Conservation (phyloP, 2,797 vertebrate genomes). For the Hyperoplus lanceolatus region DNA sequence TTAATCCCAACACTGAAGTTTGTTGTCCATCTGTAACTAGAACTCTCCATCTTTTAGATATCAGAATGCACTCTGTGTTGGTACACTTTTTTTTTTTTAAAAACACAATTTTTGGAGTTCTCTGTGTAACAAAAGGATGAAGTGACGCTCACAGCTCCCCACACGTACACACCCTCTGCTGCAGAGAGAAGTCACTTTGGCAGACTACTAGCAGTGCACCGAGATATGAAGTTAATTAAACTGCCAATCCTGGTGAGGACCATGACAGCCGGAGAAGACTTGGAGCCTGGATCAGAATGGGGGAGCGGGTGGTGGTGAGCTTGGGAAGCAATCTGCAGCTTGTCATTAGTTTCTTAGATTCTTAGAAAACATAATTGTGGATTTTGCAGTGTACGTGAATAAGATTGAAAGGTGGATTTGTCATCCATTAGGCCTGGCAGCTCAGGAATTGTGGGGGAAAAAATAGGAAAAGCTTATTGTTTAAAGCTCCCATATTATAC, state of each 20-base stretch:
- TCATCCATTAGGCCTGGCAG: slow-evolving; percentile 13
- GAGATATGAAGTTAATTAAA: slow-evolving; percentile 85
- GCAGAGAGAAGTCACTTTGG: slow-evolving; percentile 37
- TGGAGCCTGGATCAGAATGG: slow-evolving; percentile 47
- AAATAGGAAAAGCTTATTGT: not conserved
- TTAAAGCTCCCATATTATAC: too few relatives aligned
- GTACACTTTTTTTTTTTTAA: slow-evolving; percentile 16
- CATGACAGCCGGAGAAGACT: slow-evolving; percentile 60
- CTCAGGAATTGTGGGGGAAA: not conserved
- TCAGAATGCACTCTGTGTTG: not conserved
- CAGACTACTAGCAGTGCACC: slow-evolving; percentile 38
- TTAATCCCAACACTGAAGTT: not conserved
- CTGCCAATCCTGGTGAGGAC: slow-evolving; percentile 73
- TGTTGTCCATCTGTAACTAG: not conserved
- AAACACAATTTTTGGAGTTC: slow-evolving; percentile 11
- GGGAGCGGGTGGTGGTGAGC: not conserved
- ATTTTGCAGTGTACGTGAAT: slow-evolving; percentile 3
- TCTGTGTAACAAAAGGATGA: slow-evolving; percentile 30
- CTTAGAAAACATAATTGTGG: not conserved
- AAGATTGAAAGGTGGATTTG: not conserved
- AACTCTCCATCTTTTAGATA: not conserved
- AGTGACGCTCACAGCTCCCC: slow-evolving; percentile 32
- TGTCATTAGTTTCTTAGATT: slow-evolving; percentile 26
- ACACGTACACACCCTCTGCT: slow-evolving; percentile 31
- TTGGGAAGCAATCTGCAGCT: slow-evolving; percentile 37